Base-by-base conservation (phyloP, 2,113 vertebrate genomes). In the Varanus salvator region DNA sequence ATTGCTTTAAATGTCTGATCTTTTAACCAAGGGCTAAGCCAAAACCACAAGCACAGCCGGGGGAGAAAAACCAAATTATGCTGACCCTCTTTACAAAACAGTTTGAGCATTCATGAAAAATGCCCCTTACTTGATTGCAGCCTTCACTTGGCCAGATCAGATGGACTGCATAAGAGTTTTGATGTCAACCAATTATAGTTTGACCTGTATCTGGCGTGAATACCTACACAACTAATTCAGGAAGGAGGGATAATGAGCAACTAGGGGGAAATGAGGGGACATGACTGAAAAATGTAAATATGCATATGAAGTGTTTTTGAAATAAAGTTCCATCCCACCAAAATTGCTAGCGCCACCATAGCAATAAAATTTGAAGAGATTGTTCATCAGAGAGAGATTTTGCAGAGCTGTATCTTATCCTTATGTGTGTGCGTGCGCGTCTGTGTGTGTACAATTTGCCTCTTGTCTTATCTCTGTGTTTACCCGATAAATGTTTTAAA, bases 381-480 rank as follows among this genome's bases (percentile, higher is more conserved):
- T 44, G 38, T 21, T 81, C 52, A 80, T 48, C 50, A 81, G 29
- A 44, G 38, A 44, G 38, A 44, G 38, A 44, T 44, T 44, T 44
- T 44, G 38, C 38, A 44, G 38, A 44, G 38, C 38, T 44, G 3
- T 44, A 44, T 44, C 38, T 44, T 44, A 44, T 44, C 38, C 38
- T 44, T 44, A 44, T 44, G 38, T 44, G 38, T 44, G 38, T 44
- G 38, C 38, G 38, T 44, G 38, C 38, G 38, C 38, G 66, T 1
- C 75, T 84, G 90, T 92, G 92, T 25, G 19, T 71, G 68, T 21
- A 71, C 25, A 29, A 8, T 11, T 92, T 94, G 92, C 92, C 95
- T 90, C 83, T 81, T 87, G 87, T 66, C 84, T 90, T 81, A 88
- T 78, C 76, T 60, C 85, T 93, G 52, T 21, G 0, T 74, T 78